Evolutionary conservation across 2,797 vertebrate species (phyloP), one percentile per base, ranked within the genome.

Genomic region (Macropus fuliginosus): DNA sequence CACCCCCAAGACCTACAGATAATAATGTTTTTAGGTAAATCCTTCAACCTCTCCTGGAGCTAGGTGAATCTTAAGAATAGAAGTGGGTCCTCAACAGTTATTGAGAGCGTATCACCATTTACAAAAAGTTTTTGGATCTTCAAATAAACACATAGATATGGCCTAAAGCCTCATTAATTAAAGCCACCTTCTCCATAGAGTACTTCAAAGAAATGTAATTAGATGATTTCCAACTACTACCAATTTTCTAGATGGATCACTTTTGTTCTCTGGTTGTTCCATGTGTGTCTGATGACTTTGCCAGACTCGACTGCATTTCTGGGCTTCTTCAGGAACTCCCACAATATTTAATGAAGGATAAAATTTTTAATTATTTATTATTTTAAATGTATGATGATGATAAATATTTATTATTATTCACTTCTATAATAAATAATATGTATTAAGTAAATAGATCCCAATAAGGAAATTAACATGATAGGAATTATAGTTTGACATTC

Each of bases 21-120:
- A 92, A 95, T 74, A 95, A 92, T 97, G 91, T 96, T 96, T 97
- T 96, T 94, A 97, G 97, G 95, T 94, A 97, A 98, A 97, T 97
- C 93, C 57, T 55, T 96, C 96, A 95, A 97, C 94, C 94, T 97
- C 93, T 29, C 96, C 96, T 94, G 81, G 95, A 97, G 97, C 97
- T 96, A 97, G 9, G 95, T 97, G 96, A 97, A 96, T 97, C 97
- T 97, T 97, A 95, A 97, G 94, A 97, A 97, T 96, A 97, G 97
- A 97, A 95, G 97, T 56, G 96, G 93, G 92, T 94, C 94, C 97
- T 95, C 96, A 94, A 93, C 94, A 96, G 91, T 97, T 97, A 96
- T 96, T 97, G 97, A 96, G 94, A 95, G 95, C 96, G 96, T 97
- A 97, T 97, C 96, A 74, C 95, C 94, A 56, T 87, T 96, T 96